These are phyloP conservation scores for Hesperia comma DNA, from an alignment of 2,888 invertebrate genomes.

Conservation along the genomic window DNA sequence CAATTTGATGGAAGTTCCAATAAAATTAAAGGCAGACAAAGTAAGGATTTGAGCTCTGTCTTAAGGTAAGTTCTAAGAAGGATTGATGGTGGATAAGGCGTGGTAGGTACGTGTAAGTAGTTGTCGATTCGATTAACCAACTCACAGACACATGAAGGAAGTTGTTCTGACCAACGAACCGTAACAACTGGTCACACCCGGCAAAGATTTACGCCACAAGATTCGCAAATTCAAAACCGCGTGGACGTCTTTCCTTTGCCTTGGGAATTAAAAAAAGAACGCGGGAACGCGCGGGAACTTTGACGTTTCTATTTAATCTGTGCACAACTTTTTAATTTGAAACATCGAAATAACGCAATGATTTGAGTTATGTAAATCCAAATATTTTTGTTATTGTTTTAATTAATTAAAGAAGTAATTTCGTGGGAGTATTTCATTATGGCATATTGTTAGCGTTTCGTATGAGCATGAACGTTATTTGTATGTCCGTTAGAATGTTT, in stretches of 20 bases:
- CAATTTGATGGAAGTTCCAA: too few species aligned
- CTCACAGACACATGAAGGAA: slow-evolving; percentile 74
- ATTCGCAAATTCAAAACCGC: slow-evolving; percentile 69
- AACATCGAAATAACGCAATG: slow-evolving; percentile 28
- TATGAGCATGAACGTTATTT: slow-evolving; percentile 40
- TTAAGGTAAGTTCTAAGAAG: slow-evolving; percentile 14
- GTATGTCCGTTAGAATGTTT: slow-evolving; percentile 65
- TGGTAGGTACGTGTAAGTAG: slow-evolving; percentile 24
- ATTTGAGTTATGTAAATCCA: slow-evolving; percentile 28
- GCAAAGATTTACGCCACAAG: slow-evolving; percentile 69
- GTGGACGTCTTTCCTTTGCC: slow-evolving; percentile 62
- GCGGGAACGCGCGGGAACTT: slow-evolving; percentile 46
- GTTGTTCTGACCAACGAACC: slow-evolving; percentile 63
- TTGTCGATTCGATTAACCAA: slow-evolving; percentile 43
- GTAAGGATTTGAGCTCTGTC: not conserved
- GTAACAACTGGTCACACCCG: slow-evolving; percentile 66
- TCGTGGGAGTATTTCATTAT: slow-evolving; percentile 29
- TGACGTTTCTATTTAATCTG: slow-evolving; percentile 44
- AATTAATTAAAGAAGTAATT: slow-evolving; percentile 31
- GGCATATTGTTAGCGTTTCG: slow-evolving; percentile 26
- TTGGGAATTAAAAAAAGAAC: slow-evolving; percentile 50
- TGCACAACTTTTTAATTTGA: slow-evolving; percentile 37
- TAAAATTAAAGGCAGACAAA: not conserved
- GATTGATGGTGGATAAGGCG: slow-evolving; percentile 20
- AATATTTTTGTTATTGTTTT: slow-evolving; percentile 30